These are phyloP conservation scores for Cottoperca gobio DNA, from an alignment of 2,797 vertebrate genomes.

Conservation along the genomic window DNA sequence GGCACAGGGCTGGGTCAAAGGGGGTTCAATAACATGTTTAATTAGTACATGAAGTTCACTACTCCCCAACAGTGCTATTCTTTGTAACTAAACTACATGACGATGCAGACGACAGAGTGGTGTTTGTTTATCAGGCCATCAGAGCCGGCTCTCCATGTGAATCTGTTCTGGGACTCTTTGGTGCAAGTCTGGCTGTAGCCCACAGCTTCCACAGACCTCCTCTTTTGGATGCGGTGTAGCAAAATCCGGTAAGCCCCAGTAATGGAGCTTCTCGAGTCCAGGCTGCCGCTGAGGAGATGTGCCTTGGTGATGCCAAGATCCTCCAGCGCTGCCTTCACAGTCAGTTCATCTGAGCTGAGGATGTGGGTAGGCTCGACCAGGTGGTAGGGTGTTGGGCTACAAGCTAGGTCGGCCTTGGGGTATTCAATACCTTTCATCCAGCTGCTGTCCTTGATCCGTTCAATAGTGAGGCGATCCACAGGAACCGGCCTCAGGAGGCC, in stretches of 20 bases:
- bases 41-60: too few species aligned
- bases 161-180: slow-evolving; percentile 48
- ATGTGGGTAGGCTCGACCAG: slow-evolving; percentile 53
- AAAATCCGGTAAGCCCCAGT: slow-evolving; percentile 81
- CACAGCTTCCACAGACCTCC: slow-evolving; percentile 61
- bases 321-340: slow-evolving; percentile 69
- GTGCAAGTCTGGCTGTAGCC: slow-evolving; percentile 41
- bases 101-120: slow-evolving; percentile 70
- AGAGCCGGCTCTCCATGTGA: slow-evolving; percentile 48
- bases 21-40: too few species aligned
- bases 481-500: slow-evolving; percentile 76
- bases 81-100: slow-evolving; percentile 66
- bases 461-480: slow-evolving; percentile 67
- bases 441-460: slow-evolving; percentile 67
- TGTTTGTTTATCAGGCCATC: slow-evolving; percentile 48
- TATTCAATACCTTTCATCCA: slow-evolving; percentile 80
- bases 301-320: slow-evolving; percentile 74
- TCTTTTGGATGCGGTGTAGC: slow-evolving; percentile 80
- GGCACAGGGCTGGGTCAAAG: too few species aligned
- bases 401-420: slow-evolving; percentile 58
- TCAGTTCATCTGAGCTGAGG: slow-evolving; percentile 71
- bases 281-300: slow-evolving; percentile 72
- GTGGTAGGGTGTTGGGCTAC: slow-evolving; percentile 58
- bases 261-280: slow-evolving; percentile 74
- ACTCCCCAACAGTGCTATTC: too few species aligned